Conservation (phyloP, 2,888 invertebrate species). For the Aspidiotus rigidus region DNA sequence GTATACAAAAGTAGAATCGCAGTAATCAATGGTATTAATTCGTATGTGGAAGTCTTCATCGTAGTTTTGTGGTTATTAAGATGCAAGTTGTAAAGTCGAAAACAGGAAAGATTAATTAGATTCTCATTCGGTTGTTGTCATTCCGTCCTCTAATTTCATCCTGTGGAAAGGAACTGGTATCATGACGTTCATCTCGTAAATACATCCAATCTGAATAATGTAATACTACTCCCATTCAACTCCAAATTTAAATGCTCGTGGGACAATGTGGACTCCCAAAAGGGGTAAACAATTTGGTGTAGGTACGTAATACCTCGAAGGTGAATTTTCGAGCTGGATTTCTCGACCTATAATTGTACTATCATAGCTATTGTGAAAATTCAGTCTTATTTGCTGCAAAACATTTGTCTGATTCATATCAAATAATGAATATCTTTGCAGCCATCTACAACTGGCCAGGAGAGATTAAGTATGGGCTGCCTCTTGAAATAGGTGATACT, state of each 20-base stretch:
- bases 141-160: slow-evolving; percentile 14
- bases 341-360: too few relatives aligned
- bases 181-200: slow-evolving; percentile 1
- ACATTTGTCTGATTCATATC: not conserved
- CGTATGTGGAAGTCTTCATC: too few relatives aligned
- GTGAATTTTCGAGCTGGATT: too few relatives aligned
- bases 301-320: slow-evolving; percentile 34
- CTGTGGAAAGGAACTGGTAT: too few relatives aligned
- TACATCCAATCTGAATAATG: not conserved
- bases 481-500: slow-evolving; percentile 83
- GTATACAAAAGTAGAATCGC: too few relatives aligned
- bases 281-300: slow-evolving; percentile 59
- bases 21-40: not conserved
- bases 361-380: slow-evolving; percentile 1
- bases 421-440: slow-evolving; percentile 47
- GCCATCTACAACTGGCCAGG: slow-evolving; percentile 87
- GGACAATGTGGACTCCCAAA: slow-evolving; percentile 60
- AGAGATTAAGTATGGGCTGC: slow-evolving; percentile 66
- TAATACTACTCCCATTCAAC: too few relatives aligned
- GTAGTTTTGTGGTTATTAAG: too few relatives aligned
- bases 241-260: slow-evolving; percentile 3
- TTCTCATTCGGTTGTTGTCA: slow-evolving; percentile 7
- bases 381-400: not conserved
- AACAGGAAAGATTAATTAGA: slow-evolving; percentile 26
- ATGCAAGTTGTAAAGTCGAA: not conserved